phyloP scores from a whole-genome alignment of 1,140 invertebrate species.

The Brachionus plicatilis region DNA sequence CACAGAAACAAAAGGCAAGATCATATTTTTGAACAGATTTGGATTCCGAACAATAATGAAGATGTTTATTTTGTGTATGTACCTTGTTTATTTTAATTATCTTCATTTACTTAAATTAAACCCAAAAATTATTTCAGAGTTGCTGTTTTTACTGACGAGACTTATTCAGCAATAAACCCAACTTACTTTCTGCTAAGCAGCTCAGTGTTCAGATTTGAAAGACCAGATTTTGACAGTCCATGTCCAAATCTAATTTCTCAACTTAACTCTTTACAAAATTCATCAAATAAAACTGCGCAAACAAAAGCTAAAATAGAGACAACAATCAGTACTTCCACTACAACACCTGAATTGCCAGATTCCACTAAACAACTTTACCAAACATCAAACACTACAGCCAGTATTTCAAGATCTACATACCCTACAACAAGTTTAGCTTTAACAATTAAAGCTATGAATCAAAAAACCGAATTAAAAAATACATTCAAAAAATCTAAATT shows the following conservation, averaged over 20 bases:
- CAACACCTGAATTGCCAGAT: neutral
- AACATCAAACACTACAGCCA: neutral
- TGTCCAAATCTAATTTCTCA: neutral
- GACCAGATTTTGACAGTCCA: neutral
- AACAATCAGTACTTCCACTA: neutral
- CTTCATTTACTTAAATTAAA: neutral
- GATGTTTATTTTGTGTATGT: slow-evolving; percentile 39
- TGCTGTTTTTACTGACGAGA: slow-evolving; percentile 36
- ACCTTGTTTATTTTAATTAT: neutral
- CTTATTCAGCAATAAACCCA: slow-evolving; percentile 1
- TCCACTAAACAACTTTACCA: neutral
- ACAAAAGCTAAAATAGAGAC: neutral
- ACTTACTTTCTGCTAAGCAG: slow-evolving; percentile 18
- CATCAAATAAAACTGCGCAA: neutral
- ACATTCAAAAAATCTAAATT: neutral
- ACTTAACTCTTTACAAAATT: neutral
- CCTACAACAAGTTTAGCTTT: neutral
- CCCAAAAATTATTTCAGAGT: neutral
- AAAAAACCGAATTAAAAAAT: neutral
- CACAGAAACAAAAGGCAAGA: slow-evolving; percentile 17
- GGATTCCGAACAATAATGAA: slow-evolving; percentile 25
- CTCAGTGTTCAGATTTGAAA: slow-evolving; percentile 21
- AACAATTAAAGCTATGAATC: neutral
- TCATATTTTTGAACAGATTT: slow-evolving; percentile 20
- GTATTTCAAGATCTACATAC: neutral